These are phyloP conservation scores for Lepidotrigona ventralis DNA, from an alignment of 1,140 invertebrate genomes.

Conservation along the genomic window DNA sequence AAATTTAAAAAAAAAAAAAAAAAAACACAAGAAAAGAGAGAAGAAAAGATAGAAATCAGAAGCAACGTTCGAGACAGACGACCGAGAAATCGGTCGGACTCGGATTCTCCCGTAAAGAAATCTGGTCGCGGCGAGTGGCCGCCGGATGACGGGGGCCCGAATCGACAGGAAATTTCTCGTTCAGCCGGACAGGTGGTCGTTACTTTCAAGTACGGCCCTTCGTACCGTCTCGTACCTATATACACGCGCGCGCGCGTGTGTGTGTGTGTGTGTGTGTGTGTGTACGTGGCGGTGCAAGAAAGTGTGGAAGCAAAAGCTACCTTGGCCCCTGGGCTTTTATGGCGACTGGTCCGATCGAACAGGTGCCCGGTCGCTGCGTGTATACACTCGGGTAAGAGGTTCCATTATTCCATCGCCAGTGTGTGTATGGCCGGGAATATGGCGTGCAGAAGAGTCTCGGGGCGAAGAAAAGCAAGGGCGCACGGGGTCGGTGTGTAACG, in stretches of 20 bases:
- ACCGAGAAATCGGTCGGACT: background rate
- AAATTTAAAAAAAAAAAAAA: too few species aligned
- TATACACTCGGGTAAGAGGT: slow-evolving; percentile 56
- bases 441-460: slow-evolving; percentile 49
- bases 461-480: slow-evolving; percentile 43
- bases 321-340: slow-evolving; percentile 67
- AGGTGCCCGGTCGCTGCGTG: slow-evolving; percentile 64
- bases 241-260: background rate
- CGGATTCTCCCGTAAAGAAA: slow-evolving; percentile 9
- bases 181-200: slow-evolving; percentile 63
- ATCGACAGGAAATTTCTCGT: slow-evolving; percentile 58
- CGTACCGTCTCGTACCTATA: slow-evolving; percentile 13
- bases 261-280: background rate
- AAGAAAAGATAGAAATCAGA: too few species aligned
- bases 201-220: slow-evolving; percentile 61
- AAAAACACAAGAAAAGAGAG: too few species aligned
- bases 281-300: slow-evolving; percentile 51
- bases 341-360: slow-evolving; percentile 70
- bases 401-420: slow-evolving; percentile 55
- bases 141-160: slow-evolving; percentile 42
- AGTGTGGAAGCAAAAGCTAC: slow-evolving; percentile 68
- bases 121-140: slow-evolving; percentile 40
- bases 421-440: slow-evolving; percentile 48
- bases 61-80: too few species aligned
- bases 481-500: slow-evolving; percentile 9